Base-by-base conservation (phyloP, 2,888 invertebrate species). In the Drosophila robusta region DNA sequence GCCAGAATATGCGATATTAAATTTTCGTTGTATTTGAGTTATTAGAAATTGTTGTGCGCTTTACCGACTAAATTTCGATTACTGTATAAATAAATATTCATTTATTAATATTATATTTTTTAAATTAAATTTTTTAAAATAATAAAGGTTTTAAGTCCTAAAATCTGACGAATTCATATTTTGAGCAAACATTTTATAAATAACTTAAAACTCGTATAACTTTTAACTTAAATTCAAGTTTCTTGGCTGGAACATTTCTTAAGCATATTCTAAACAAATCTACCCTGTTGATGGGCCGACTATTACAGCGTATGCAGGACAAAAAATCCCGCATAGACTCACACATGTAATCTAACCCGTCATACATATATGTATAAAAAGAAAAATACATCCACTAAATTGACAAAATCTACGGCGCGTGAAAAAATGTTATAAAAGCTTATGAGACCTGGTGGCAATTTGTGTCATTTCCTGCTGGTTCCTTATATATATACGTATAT, bases 341-440 rank as follows among this genome's bases (percentile, higher is more conserved):
- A 54, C 39, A 58, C 64, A 51, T 51, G 47, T 64, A 71, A 72
- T 52, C 66, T 60, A 46, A 22, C 5, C 18, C 26, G 29, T 38
- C 39, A 57, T 2, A 11, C 38, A 46, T 2, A 38, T 24, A 32
- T 22, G 6, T 12, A 56, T 39, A 38, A 14, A 32, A 41, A 18
- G 39, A 60, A 49, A 58, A 51, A 62, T 42, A 50, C 44, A 45
- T 26, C 18, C 55, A 63, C 44, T 57, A 75, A 70, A 79, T 70
- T 63, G 67, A 57, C 71, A 68, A 77, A 79, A 79, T 78, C 61
- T 79, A 51, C 75, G 64, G 67, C 64, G 64, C 75, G 71, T 79
- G 64, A 78, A 75, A 70, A 82, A 79, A 67, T 70, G 50, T 54
- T 64, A 57, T 69, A 78, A 78, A 81, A 81, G 57, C 66, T 78